These are phyloP conservation scores for Molossus molossus DNA, from an alignment of 2,797 vertebrate genomes.

Conservation along the genomic window DNA sequence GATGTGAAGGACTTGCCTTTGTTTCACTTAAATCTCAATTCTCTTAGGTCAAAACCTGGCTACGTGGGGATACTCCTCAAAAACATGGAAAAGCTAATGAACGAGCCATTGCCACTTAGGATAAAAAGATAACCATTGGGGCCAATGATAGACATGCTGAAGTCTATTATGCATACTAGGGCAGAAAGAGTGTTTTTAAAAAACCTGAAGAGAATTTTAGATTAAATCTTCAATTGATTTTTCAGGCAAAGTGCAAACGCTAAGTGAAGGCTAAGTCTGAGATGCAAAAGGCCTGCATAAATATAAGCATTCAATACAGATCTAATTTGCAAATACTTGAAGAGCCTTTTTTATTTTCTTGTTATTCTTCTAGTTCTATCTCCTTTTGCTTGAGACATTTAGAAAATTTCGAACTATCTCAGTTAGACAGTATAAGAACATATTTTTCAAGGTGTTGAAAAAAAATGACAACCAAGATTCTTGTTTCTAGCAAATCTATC, in stretches of 20 bases:
- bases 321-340: not conserved
- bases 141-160: not conserved
- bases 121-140: not conserved
- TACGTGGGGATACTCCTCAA: not conserved
- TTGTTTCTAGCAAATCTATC: not conserved
- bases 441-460: not conserved
- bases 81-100: not conserved
- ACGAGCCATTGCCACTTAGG: not conserved
- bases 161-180: not conserved
- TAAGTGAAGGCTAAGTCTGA: not conserved
- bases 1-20: not conserved
- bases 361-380: too few relatives aligned
- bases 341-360: not conserved
- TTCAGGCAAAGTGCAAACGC: not conserved
- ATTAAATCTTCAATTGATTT: not conserved
- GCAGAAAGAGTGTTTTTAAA: not conserved
- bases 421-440: not conserved
- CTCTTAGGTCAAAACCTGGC: not conserved
- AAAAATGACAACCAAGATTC: not conserved
- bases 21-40: not conserved
- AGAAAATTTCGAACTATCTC: not conserved
- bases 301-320: not conserved
- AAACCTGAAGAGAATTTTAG: not conserved
- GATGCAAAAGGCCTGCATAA: not conserved
- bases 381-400: not conserved